Evolutionary conservation across 2,113 vertebrate genomes (phyloP), one percentile per base, ranked within the genome.

Genomic region (Apeltes quadracus): DNA sequence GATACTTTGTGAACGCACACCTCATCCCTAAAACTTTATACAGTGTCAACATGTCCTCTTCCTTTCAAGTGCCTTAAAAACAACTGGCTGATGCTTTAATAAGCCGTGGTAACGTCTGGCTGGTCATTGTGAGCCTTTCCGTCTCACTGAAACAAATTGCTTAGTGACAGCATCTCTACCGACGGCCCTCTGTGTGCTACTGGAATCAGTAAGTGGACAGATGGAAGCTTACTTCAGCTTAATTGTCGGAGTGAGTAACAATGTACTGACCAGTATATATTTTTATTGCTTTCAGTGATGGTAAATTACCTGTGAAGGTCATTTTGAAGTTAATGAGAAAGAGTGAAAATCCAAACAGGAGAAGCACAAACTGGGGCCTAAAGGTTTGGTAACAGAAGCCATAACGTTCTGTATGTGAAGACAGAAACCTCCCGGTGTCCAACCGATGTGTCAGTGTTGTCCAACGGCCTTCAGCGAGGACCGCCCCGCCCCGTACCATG

Each of bases 91-190:
- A 25, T n/a, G 2, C 22, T 25, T 44, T 44, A 46, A 66, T 13
- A 29, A 50, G 43, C 41, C 25, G 1, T 58, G 14, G n/a, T 27
- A 25, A 64, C 36, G 6, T 7, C 43, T n/a, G 2, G 1, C 22
- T 57, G 20, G 61, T 38, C 51, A 39, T 29, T 55, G 46, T 38
- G 50, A 50, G 44, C 43, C 27, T 66, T 38, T 36, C 4, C 8
- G 34, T n/a, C n/a, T 58, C 18, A 5, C 1, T 44, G 16, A 79
- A 57, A 75, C 81, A 32, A 70, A 73, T 79, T 32, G 41, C 51
- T 10, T 29, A 58, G 51, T 78, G 78, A 57, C 77, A 57, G 16
- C 53, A 3, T 58, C 25, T 73, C 23, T 9, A 41, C 50, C 59
- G 62, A 55, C 34, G 0, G 57, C 51, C 34, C 61, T 56, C 53